These are phyloP conservation scores for Electrona antarctica DNA, from an alignment of 2,113 vertebrate species.

Conservation along the genomic window DNA sequence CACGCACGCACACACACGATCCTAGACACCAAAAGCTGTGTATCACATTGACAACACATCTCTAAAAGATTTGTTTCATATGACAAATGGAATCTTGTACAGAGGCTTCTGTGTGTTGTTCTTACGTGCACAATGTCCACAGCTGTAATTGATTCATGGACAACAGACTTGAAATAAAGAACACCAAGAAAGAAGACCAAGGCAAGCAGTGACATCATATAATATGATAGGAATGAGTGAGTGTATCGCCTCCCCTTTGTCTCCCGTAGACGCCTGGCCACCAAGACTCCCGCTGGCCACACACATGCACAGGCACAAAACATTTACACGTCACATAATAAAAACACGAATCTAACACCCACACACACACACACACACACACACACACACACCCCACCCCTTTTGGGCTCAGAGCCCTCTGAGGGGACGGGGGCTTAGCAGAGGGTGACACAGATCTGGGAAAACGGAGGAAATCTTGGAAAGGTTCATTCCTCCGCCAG, in stretches of 20 bases:
- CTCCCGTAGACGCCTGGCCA: constrained; percentile 37
- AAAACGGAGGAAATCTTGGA: constrained; percentile 58
- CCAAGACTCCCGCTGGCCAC: constrained; percentile 33
- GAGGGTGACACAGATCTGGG: constrained; percentile 52
- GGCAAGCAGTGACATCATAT: constrained; percentile 35
- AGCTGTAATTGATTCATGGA: constrained; percentile 17
- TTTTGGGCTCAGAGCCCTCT: constrained; percentile 15
- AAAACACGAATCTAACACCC: constrained; percentile 6
- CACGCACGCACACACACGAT: no score
- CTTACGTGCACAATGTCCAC: constrained; percentile 13
- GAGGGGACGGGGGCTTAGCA: constrained; percentile 34
- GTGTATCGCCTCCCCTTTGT: constrained; percentile 31
- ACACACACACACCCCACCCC: constrained; percentile 17
- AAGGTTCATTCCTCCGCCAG: constrained; percentile 61
- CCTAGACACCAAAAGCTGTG: no score
- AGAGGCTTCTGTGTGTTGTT: background rate
- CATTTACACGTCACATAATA: constrained; percentile 21
- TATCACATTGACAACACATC: no score
- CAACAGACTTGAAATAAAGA: constrained; percentile 25
- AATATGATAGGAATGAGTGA: constrained; percentile 27
- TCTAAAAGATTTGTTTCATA: no score
- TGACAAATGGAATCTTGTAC: no score
- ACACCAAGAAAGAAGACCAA: constrained; percentile 11
- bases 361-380: constrained; percentile 17
- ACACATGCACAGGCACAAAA: constrained; percentile 41